Evolutionary conservation across 2,113 vertebrate genomes (phyloP).

Genomic region (Odocoileus hemionus): DNA sequence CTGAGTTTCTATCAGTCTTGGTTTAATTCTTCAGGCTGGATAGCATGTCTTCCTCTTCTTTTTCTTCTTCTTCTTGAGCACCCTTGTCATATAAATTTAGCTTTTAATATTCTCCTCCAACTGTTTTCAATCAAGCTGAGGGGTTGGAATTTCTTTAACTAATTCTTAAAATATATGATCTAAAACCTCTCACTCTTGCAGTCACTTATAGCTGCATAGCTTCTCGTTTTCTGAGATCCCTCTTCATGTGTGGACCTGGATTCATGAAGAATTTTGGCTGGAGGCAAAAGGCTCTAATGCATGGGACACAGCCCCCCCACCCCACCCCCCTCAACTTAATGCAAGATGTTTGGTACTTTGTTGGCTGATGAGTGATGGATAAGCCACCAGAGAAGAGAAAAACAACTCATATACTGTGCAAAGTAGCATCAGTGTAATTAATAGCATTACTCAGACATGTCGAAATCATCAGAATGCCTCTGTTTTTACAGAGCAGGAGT

Average conservation of each 20-base stretch:
- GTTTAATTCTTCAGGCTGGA: neutral
- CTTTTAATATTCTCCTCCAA: neutral
- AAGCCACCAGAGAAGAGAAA: neutral
- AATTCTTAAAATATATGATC: neutral
- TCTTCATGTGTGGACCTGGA: neutral
- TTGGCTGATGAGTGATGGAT: neutral
- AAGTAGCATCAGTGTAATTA: neutral
- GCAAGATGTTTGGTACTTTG: neutral
- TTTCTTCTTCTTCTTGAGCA: neutral
- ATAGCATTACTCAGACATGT: rapidly evolving
- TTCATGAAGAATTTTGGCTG: neutral
- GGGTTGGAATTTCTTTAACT: neutral
- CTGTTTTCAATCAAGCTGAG: neutral
- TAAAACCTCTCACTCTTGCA: neutral
- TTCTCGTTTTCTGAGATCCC: neutral
- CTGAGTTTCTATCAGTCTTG: neutral
- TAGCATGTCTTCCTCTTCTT: neutral
- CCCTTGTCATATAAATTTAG: neutral
- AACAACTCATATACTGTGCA: neutral
- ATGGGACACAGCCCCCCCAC: no score
- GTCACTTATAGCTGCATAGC: no score
- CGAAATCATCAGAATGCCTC: neutral
- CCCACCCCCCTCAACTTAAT: neutral
- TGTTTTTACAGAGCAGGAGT: neutral
- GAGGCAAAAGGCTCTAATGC: neutral